These are phyloP conservation scores for Centroberyx gerrardi DNA, from an alignment of 2,797 vertebrate species.

Conservation along the genomic window DNA sequence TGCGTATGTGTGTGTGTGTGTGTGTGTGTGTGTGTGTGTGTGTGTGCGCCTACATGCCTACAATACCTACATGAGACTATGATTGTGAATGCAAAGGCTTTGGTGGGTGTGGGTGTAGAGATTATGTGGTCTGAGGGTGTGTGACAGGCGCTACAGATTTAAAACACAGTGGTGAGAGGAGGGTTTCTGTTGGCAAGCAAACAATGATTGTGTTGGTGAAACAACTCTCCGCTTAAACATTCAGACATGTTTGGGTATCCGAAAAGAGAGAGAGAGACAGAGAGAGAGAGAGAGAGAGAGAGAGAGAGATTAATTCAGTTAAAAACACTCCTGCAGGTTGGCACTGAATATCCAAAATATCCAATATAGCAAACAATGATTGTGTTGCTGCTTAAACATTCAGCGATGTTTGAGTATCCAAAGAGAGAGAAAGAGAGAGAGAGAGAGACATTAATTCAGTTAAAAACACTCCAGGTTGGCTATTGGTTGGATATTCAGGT, in stretches of 20 bases:
- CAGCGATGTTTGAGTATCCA: too few relatives aligned
- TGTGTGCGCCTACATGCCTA: constrained; percentile 27
- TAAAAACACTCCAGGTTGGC: constrained; percentile 7
- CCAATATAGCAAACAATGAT: not conserved
- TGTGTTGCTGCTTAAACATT: too few relatives aligned
- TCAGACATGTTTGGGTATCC: constrained; percentile 6
- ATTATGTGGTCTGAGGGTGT: constrained; percentile 60
- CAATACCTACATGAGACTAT: constrained; percentile 40
- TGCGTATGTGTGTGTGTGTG: constrained; percentile 28
- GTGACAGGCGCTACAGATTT: constrained; percentile 8
- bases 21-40: constrained; percentile 19
- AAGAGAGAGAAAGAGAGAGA: not conserved
- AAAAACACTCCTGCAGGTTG: too few relatives aligned
- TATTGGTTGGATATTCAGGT: too few relatives aligned
- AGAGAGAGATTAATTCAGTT: not conserved
- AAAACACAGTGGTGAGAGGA: not conserved
- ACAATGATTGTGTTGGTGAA: constrained; percentile 1
- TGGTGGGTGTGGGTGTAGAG: constrained; percentile 29
- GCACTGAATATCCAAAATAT: too few relatives aligned
- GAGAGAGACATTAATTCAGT: constrained; percentile 7
- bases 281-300: not conserved
- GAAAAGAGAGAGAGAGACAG: not conserved
- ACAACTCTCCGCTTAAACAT: constrained; percentile 2
- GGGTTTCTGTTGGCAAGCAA: constrained; percentile 13
- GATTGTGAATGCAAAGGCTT: constrained; percentile 39